These are phyloP conservation scores for Orius laevigatus DNA, from an alignment of 1,140 invertebrate species.

Conservation along the genomic window DNA sequence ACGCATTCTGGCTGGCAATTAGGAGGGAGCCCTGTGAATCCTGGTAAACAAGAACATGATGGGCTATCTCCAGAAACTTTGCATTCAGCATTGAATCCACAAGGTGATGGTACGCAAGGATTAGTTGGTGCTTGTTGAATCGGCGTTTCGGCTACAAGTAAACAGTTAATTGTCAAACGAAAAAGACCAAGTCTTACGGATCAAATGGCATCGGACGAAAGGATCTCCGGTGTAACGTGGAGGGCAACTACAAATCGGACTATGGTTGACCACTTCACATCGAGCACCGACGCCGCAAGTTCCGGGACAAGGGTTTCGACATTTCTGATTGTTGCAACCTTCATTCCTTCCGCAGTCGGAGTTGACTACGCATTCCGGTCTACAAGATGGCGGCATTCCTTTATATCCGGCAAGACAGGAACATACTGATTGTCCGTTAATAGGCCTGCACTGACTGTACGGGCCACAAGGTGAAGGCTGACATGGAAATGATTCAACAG, in stretches of 20 bases:
- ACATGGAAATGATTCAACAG: slow-evolving; percentile 34
- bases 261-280: slow-evolving; percentile 47
- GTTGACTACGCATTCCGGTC: slow-evolving; percentile 56
- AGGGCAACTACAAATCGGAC: slow-evolving; percentile 45
- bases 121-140: slow-evolving; percentile 17
- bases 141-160: slow-evolving; percentile 7
- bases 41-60: slow-evolving; percentile 37
- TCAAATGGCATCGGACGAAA: slow-evolving; percentile 39
- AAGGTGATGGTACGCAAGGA: slow-evolving; percentile 48
- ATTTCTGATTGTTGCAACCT: slow-evolving; percentile 61
- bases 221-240: slow-evolving; percentile 43
- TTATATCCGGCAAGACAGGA: slow-evolving; percentile 51
- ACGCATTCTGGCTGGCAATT: slow-evolving; percentile 38
- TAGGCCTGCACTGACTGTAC: slow-evolving; percentile 54
- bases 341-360: slow-evolving; percentile 50
- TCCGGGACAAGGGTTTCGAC: slow-evolving; percentile 56
- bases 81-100: slow-evolving; percentile 47
- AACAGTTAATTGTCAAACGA: neutral
- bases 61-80: slow-evolving; percentile 35
- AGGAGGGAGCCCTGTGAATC: slow-evolving; percentile 31
- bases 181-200: slow-evolving; percentile 24
- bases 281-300: slow-evolving; percentile 54
- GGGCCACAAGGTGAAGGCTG: slow-evolving; percentile 56
- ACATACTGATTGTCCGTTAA: slow-evolving; percentile 54
- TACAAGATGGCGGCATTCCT: slow-evolving; percentile 53